Base-by-base conservation (phyloP, 2,797 vertebrate genomes). In the Alosa sapidissima region DNA sequence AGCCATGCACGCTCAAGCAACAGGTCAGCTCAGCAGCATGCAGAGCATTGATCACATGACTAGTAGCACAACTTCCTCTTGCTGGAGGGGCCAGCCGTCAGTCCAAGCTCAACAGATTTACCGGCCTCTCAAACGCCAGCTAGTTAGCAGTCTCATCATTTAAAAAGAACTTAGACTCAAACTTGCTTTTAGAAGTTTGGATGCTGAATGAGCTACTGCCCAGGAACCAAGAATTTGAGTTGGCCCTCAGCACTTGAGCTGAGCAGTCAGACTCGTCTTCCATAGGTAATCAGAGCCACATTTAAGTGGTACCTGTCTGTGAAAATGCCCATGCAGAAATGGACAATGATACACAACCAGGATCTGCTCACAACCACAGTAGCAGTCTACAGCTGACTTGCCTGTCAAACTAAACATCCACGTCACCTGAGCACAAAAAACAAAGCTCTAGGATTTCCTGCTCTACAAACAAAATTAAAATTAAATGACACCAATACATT, bases 21-120 rank as follows among this genome's bases (percentile, higher is more conserved):
- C 41, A 21, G 41, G 72, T 19, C 36, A 45, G 72, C 72, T 36
- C 41, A 47, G 36, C 19, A 19, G 72, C 72, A 78, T 78, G 72
- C 72, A 78, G 72, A 13, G 41, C 41, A 78, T 16, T 7, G 72
- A 78, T 78, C 41, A 78, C 41, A 78, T 47, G 72, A 47, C 7
- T 47, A 78, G 54, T 19, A 47, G 16, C 72, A 78, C 41, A 21
- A 78, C 36, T 78, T 78, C 72, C 72, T 78, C 72, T 21, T 78
- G 0, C 33, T 33, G 24, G 28, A 33, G 33, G 5, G 41, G 6
- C 19, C 16, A 47, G 16, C 1, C 13, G 5, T 78, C 41, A 47
- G 72, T 45, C 36, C 68, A 47, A 78, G 41, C 72, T 78, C 72
- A 47, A 45, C 41, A 47, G 14, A 45, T 47, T 2, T 4, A 11